A percentile compares a stretch with the other conserved stretches of the same genome.
Conservation (phyloP, 2,797 vertebrate genomes). For the Crotalus adamanteus region DNA sequence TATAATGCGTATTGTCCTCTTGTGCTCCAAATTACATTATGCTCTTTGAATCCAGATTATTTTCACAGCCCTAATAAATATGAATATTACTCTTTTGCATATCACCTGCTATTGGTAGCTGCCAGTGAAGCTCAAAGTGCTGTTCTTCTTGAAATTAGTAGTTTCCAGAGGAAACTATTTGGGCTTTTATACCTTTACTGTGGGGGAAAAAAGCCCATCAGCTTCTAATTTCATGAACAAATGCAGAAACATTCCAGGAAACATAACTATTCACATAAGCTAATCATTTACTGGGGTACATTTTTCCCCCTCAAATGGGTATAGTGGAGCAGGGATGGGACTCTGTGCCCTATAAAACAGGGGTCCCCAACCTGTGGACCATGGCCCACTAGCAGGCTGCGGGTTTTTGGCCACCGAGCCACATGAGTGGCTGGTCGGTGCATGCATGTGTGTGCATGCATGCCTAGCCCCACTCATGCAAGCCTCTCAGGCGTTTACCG, state of each 20-base stretch:
- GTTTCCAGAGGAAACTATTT: background rate
- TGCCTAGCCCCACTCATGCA: too few species aligned
- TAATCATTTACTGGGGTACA: background rate
- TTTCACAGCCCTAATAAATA: background rate
- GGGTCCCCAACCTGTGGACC: too few species aligned
- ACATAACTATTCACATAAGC: background rate
- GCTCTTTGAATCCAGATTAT: background rate
- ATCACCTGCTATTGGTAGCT: constrained; percentile 1
- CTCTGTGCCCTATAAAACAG: background rate
- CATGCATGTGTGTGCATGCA: too few species aligned
- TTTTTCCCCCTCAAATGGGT: background rate
- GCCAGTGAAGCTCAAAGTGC: background rate
- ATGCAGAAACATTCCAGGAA: rapidly evolving
- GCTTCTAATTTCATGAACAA: rapidly evolving
- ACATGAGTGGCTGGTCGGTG: too few species aligned
- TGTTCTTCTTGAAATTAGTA: rapidly evolving
- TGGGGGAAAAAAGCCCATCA: background rate
- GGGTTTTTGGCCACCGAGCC: too few species aligned
- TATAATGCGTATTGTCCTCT: too few species aligned
- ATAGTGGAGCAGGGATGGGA: background rate
- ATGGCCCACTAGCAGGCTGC: too few species aligned
- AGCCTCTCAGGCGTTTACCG: too few species aligned
- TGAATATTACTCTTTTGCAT: background rate
- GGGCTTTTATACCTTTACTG: rapidly evolving
- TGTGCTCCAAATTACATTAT: background rate